phyloP scores from a whole-genome alignment of 2,797 vertebrate species.

The Potorous gilbertii region DNA sequence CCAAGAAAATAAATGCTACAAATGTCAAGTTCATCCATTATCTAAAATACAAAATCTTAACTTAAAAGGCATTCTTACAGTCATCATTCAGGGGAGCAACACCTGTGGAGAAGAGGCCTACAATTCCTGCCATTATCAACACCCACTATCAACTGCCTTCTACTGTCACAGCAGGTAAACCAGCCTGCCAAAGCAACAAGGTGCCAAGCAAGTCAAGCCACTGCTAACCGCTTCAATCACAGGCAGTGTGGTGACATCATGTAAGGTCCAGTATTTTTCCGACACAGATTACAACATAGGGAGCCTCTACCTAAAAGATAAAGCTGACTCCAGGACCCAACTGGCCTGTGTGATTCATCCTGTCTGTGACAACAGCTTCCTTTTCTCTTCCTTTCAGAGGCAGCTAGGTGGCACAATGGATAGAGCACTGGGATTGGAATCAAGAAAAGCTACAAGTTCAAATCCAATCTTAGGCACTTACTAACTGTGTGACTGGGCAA shows the following conservation, averaged over 20 bases:
- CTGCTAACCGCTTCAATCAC: not conserved
- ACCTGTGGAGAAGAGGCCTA: not conserved
- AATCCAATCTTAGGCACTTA: not conserved
- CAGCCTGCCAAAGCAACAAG: not conserved
- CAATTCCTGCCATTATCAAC: not conserved
- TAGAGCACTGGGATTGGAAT: not conserved
- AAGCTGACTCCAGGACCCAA: not conserved
- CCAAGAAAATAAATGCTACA: constrained; percentile 1
- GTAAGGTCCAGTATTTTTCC: not conserved
- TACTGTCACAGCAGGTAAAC: not conserved
- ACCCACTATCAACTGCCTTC: not conserved
- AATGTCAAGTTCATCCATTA: constrained; percentile 45
- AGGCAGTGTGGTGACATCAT: not conserved
- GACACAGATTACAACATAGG: not conserved
- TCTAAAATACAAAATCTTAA: constrained; percentile 25
- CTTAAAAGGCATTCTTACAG: not conserved
- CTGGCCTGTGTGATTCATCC: not conserved
- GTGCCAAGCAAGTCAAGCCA: not conserved
- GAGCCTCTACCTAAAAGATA: not conserved
- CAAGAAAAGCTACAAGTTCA: not conserved
- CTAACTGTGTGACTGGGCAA: not conserved
- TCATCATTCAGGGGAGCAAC: not conserved
- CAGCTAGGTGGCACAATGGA: not conserved
- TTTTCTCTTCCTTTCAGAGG: not conserved
- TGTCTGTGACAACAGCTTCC: not conserved